Evolutionary conservation across 2,797 vertebrate species (phyloP).

Genomic region (Muraenolepis orangiensis): DNA sequence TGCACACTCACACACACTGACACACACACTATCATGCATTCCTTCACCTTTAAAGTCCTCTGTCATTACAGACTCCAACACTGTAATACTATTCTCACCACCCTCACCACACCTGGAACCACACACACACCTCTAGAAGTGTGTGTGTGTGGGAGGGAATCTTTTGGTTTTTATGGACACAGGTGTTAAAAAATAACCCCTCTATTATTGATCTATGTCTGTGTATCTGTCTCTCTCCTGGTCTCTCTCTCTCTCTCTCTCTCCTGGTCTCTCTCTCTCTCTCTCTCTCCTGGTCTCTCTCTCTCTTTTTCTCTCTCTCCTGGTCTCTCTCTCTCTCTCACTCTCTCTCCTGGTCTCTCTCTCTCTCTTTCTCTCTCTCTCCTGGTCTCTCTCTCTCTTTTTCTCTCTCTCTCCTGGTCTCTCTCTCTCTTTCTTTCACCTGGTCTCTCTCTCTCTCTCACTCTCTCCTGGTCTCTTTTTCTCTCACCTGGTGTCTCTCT

Average conservation of each 20-base stretch:
- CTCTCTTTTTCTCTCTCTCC: too few relatives aligned
- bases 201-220: not conserved
- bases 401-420: not conserved
- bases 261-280: too few relatives aligned
- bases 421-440: too few relatives aligned
- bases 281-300: too few relatives aligned
- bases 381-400: not conserved
- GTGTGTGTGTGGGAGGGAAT: not conserved
- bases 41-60: not conserved
- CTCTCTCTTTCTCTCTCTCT: too few relatives aligned
- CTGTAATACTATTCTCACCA: too few relatives aligned
- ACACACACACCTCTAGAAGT: not conserved
- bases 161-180: not conserved
- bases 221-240: not conserved
- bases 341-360: not conserved
- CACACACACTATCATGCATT: not conserved
- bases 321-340: too few relatives aligned
- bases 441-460: too few relatives aligned
- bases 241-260: too few relatives aligned
- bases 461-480: not conserved
- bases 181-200: not conserved
- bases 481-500: too few relatives aligned
- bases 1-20: too few relatives aligned
- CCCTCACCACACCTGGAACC: not conserved
- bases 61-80: too few relatives aligned